Conservation (phyloP, 2,113 vertebrate species). For the Zosterops hypoxanthus region DNA sequence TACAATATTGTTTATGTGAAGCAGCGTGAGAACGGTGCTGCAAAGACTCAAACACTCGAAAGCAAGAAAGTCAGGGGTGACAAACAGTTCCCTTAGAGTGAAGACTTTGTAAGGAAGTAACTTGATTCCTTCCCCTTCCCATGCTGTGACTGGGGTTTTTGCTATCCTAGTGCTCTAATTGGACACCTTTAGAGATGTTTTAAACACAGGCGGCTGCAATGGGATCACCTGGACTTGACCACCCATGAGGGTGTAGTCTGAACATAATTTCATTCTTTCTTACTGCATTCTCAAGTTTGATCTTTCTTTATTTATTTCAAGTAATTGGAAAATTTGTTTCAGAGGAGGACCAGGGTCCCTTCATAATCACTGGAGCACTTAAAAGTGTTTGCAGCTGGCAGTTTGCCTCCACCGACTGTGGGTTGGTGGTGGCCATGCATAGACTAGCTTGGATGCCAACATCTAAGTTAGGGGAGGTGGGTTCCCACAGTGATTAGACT, state of each 20-base stretch:
- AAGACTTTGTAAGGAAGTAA: not conserved
- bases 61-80: too few species aligned
- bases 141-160: not conserved
- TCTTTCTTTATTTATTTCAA: not conserved
- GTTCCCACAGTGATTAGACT: too few species aligned
- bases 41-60: too few species aligned
- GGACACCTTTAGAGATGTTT: not conserved
- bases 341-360: not conserved
- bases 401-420: not conserved
- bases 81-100: not conserved
- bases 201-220: rapidly evolving
- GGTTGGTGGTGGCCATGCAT: not conserved
- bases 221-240: not conserved
- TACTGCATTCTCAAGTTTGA: not conserved
- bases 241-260: not conserved
- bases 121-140: not conserved
- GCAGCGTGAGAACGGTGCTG: too few species aligned
- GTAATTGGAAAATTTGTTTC: not conserved
- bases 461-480: not conserved
- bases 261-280: not conserved
- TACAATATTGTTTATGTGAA: too few species aligned
- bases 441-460: not conserved
- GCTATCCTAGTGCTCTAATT: not conserved
- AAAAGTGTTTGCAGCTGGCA: not conserved
- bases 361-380: not conserved